Base-by-base conservation (phyloP, 2,797 vertebrate species). In the Botia kubotai region DNA sequence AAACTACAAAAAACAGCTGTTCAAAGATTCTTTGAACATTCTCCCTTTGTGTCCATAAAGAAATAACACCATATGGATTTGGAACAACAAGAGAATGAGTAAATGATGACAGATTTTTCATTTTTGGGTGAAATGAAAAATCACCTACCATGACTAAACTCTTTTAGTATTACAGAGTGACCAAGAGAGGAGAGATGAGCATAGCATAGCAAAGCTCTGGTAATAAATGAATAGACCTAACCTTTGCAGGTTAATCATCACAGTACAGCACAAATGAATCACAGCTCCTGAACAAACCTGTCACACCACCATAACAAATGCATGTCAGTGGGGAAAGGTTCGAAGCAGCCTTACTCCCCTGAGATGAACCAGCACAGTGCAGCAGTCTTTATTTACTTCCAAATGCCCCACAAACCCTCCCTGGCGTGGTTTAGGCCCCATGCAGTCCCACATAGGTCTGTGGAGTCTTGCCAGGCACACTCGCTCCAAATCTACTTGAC, bases 401-500 rank as follows among this genome's bases (percentile, higher is more conserved):
- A 65, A 77, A 69, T 1, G 72, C 46, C 46, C 70, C 55, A 84
- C 66, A 29, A 17, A 85, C 85, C 36, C 23, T 55, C 69, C 39
- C 76, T 71, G 60, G 39, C 33, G 75, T 74, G 73, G 80, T 76
- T n/a, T 76, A 6, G 66, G 62, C 75, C 71, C 77, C 67, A 62
- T 71, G 82, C 81, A 84, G 84, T 85, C 84, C 81, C 76, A 77
- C 85, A 87, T 72, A 80, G 82, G 87, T 79, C 58, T 46, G 72
- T 84, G 79, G 87, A 86, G 13, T 69, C 2, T 72, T 84, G 85
- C 88, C 90, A 91, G 84, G 80, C 85, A 77, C 53, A 23, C 26
- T 77, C 78, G 85, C 74, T 76, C 85, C 83, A 88, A 78, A 74
- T 87, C 87, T 87, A 90, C 90, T 88, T 84, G 79, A 82, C 57